Evolutionary conservation across 2,113 vertebrate genomes (phyloP), one percentile per base, ranked within the genome.

Genomic region (Odontophorus gujanensis): DNA sequence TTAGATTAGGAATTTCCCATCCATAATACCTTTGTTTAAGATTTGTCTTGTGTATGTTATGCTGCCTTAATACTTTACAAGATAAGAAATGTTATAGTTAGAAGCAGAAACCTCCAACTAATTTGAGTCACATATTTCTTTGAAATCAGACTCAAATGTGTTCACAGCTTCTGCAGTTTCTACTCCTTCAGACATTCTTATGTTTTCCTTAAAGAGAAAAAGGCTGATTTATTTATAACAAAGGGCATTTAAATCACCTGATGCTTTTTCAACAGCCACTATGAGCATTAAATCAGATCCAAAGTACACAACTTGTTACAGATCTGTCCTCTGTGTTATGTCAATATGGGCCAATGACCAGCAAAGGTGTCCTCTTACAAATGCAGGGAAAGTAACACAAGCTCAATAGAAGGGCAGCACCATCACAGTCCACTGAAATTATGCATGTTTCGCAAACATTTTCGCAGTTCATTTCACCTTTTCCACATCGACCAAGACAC

Each of bases 11-110:
- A 91, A 91, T 94, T 96, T 96, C 93, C 85, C 80, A 86, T 86
- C 93, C 89, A 92, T 96, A 96, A 95, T 94, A 97, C 92, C 94
- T 95, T 96, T 96, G 93, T 95, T 96, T 91, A 90, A 92, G 95
- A 96, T 93, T 96, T 96, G 94, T 90, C 86, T 57, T 90, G 87
- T 90, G 40, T 93, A 81, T 89, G 96, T 96, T 95, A 67, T 83
- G 72, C 87, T 88, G 92, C 91, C 92, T 96, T 96, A 94, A 87
- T 85, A 74, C 86, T 97, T 94, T 90, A 94, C 89, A 91, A 0
- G 96, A 97, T 96, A 96, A 97, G 91, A 96, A 94, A 36, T 90
- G 42, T 53, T 94, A 82, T 24, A 93, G 90, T 95, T 96, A 92
- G 96, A 97, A 90, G 86, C 83, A 84, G 93, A 96, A 96, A 89